phyloP scores from a whole-genome alignment of 2,113 vertebrate species.

The Heterotis niloticus region DNA sequence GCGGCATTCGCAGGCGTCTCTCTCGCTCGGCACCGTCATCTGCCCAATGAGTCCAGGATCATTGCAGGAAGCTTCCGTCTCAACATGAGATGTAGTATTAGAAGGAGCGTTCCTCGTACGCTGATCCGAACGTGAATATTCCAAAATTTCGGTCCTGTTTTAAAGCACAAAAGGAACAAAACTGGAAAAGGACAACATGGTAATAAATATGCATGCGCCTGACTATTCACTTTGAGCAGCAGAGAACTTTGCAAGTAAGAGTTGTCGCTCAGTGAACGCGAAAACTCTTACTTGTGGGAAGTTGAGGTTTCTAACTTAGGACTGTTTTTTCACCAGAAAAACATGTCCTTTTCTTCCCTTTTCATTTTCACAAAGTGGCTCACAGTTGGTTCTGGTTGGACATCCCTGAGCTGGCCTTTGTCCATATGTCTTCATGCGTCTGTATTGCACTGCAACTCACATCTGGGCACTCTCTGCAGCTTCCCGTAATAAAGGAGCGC shows the following conservation, averaged over 20 bases:
- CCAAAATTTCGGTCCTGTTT: conserved; percentile 11
- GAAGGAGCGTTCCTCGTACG: conserved; percentile 1
- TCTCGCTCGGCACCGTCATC: conserved; percentile 13
- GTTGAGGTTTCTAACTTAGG: not conserved
- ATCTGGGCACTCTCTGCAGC: too few relatives aligned
- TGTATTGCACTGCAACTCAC: too few relatives aligned
- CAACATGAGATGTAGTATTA: conserved; percentile 1
- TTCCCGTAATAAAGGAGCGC: too few relatives aligned
- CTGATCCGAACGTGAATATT: conserved; percentile 2
- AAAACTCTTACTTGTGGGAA: not conserved
- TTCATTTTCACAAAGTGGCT: too few relatives aligned
- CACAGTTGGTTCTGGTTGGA: too few relatives aligned
- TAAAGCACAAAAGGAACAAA: conserved; percentile 16
- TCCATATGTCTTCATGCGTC: too few relatives aligned
- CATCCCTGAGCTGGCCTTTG: too few relatives aligned
- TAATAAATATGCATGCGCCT: conserved; percentile 21
- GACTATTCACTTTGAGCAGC: conserved; percentile 1
- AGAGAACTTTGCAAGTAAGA: not conserved
- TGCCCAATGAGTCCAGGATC: conserved; percentile 19
- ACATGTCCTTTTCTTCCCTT: too few relatives aligned
- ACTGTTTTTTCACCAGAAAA: not conserved
- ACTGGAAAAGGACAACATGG: conserved; percentile 13
- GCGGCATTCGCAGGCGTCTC: not conserved
- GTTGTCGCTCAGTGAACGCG: conserved; percentile 17
- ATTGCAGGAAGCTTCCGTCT: conserved; percentile 16